Conservation (phyloP, 2,888 invertebrate species). For the Agriotes lineatus region DNA sequence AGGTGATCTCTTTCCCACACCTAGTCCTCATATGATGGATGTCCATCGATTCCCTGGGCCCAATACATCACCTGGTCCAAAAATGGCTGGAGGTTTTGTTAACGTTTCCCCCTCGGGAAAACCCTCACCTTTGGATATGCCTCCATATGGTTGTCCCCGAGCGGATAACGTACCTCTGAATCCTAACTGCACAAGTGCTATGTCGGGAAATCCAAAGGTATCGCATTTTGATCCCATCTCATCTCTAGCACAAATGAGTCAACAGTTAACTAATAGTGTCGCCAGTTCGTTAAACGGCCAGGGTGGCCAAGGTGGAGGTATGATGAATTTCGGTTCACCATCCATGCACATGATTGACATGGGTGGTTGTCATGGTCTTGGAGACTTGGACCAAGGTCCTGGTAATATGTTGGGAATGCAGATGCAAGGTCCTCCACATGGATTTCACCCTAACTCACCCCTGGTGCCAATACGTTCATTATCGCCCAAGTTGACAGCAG, state of each 20-base stretch:
- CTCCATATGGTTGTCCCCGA: slow-evolving; percentile 66
- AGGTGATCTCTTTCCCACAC: slow-evolving; percentile 63
- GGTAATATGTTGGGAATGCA: slow-evolving; percentile 62
- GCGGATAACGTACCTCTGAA: slow-evolving; percentile 76
- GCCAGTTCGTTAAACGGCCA: slow-evolving; percentile 73
- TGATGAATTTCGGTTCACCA: slow-evolving; percentile 71
- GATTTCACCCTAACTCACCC: slow-evolving; percentile 63
- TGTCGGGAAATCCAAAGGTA: slow-evolving; percentile 72
- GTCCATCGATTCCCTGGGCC: slow-evolving; percentile 69
- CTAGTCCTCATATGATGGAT: slow-evolving; percentile 65
- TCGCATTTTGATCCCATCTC: slow-evolving; percentile 93
- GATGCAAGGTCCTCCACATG: slow-evolving; percentile 65
- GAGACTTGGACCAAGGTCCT: slow-evolving; percentile 61
- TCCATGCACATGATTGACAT: slow-evolving; percentile 67
- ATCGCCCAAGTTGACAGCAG: slow-evolving; percentile 77
- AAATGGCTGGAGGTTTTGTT: slow-evolving; percentile 64
- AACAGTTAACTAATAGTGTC: slow-evolving; percentile 86
- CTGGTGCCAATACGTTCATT: slow-evolving; percentile 67
- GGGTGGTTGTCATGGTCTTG: slow-evolving; percentile 63
- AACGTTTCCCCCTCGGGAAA: slow-evolving; percentile 65
- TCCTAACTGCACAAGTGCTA: slow-evolving; percentile 73
- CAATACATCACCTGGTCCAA: slow-evolving; percentile 63
- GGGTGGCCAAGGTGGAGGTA: slow-evolving; percentile 66
- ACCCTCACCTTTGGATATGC: slow-evolving; percentile 61
- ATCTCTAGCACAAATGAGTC: slow-evolving; percentile 94